Evolutionary conservation across 2,888 invertebrate genomes (phyloP).

Genomic region (Acholoe squamosa): DNA sequence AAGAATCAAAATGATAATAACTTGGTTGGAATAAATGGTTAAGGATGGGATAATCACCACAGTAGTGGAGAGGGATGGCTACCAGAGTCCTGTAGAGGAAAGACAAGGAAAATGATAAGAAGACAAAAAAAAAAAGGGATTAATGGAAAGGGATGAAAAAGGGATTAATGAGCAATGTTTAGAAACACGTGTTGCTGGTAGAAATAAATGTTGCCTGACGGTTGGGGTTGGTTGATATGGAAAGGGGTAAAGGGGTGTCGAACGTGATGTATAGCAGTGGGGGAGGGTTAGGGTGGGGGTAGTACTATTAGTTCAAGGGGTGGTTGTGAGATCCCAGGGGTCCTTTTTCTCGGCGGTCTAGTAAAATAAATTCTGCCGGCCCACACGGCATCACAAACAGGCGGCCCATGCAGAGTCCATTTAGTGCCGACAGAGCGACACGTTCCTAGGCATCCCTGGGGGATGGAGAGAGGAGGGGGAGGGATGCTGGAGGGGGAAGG

Average conservation of each 20-base stretch:
- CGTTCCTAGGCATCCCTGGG: neutral
- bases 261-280: too few species aligned
- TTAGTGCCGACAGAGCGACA: neutral
- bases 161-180: constrained; percentile 9
- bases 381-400: neutral
- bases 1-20: too few species aligned
- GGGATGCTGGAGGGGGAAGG: neutral
- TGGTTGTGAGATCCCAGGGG: neutral
- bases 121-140: neutral
- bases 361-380: constrained; percentile 13
- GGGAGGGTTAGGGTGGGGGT: too few species aligned
- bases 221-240: neutral
- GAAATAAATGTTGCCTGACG: constrained; percentile 10
- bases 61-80: too few species aligned
- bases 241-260: too few species aligned
- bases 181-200: constrained; percentile 5
- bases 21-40: too few species aligned
- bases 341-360: neutral
- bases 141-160: neutral
- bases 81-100: too few species aligned
- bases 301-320: too few species aligned
- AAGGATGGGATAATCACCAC: too few species aligned
- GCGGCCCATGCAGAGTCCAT: neutral
- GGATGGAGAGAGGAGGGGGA: neutral
- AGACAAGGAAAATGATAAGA: neutral